Percentiles rank a stretch among this genome's conserved stretches.
These are phyloP conservation scores for Sebastes iracundus DNA, from an alignment of 2,797 vertebrate species.

Conservation along the genomic window DNA sequence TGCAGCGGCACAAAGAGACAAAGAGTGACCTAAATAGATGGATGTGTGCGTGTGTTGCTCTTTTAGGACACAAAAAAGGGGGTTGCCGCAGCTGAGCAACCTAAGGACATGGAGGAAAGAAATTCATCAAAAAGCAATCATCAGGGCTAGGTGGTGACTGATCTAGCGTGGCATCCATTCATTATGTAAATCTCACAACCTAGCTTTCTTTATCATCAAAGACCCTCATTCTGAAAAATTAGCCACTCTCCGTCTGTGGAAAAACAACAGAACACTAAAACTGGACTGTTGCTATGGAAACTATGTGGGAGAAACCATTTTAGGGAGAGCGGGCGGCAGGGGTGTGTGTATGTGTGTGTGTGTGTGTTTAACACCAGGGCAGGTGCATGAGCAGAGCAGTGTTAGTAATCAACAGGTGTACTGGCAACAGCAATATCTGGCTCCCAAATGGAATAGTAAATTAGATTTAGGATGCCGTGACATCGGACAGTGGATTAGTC, in stretches of 20 bases:
- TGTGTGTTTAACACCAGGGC: not conserved
- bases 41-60: conserved; percentile 26
- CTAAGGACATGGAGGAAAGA: conserved; percentile 49
- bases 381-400: conserved; percentile 32
- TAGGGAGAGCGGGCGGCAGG: conserved; percentile 40
- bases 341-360: not conserved
- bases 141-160: conserved; percentile 68
- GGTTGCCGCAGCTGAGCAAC: conserved; percentile 28
- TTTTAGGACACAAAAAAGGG: conserved; percentile 56
- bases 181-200: conserved; percentile 79
- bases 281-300: conserved; percentile 83
- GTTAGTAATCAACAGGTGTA: conserved; percentile 77
- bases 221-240: conserved; percentile 79
- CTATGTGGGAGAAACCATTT: conserved; percentile 77
- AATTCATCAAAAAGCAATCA: conserved; percentile 79
- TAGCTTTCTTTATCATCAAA: conserved; percentile 81
- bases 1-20: conserved; percentile 27
- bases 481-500: conserved; percentile 60
- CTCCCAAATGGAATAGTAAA: conserved; percentile 66
- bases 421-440: conserved; percentile 48
- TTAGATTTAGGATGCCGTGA: conserved; percentile 64
- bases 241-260: conserved; percentile 70
- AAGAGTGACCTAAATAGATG: conserved; percentile 63
- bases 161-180: conserved; percentile 74
- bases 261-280: conserved; percentile 80